phyloP scores from a whole-genome alignment of 2,888 invertebrate species.

The Thymelicus acteon region DNA sequence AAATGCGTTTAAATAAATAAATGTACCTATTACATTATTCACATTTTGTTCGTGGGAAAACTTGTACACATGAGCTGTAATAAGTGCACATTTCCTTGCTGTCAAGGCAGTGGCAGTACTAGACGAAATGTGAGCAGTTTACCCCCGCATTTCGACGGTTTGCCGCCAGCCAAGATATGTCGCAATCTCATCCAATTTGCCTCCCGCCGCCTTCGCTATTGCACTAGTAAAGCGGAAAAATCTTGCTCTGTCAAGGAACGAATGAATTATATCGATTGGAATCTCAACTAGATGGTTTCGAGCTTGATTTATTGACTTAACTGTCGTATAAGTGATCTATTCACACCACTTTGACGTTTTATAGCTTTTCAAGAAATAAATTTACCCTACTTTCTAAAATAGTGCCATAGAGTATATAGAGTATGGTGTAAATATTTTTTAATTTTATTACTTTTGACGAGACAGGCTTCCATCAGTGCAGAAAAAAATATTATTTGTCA shows the following conservation, averaged over 20 bases:
- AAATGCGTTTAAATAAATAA: constrained; percentile 18
- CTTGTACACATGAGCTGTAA: constrained; percentile 56
- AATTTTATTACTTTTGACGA: too few relatives aligned
- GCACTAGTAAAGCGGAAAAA: constrained; percentile 78
- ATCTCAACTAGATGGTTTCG: constrained; percentile 30
- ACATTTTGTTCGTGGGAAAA: constrained; percentile 11
- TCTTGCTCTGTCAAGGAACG: constrained; percentile 67
- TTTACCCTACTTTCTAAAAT: too few relatives aligned
- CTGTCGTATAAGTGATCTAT: constrained; percentile 12
- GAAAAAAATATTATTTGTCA: too few relatives aligned
- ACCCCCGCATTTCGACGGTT: constrained; percentile 76
- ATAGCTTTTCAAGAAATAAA: too few relatives aligned
- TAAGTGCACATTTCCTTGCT: constrained; percentile 58
- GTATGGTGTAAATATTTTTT: too few relatives aligned
- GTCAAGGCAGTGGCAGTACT: constrained; percentile 62
- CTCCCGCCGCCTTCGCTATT: constrained; percentile 72
- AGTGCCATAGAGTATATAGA: too few relatives aligned
- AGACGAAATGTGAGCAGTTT: constrained; percentile 72
- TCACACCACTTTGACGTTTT: too few relatives aligned
- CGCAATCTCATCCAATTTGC: constrained; percentile 82
- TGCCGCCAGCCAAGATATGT: constrained; percentile 75
- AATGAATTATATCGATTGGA: constrained; percentile 68
- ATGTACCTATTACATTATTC: background rate
- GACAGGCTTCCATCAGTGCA: too few relatives aligned
- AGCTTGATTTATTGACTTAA: constrained; percentile 26